Conservation (phyloP, 2,888 invertebrate species). For the Drosophila rellima region DNA sequence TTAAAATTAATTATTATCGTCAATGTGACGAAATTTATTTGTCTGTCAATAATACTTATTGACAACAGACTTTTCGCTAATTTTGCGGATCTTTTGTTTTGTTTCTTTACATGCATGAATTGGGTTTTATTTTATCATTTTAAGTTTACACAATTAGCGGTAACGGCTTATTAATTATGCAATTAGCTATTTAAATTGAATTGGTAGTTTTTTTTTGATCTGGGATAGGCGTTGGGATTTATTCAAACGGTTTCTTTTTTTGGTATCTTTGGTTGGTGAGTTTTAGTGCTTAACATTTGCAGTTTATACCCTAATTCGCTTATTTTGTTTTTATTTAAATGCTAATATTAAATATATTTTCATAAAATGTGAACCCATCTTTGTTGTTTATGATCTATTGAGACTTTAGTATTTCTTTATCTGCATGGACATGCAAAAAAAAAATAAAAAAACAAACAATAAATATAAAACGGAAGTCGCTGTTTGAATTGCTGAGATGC, state of each 20-base stretch:
- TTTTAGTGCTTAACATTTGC: constrained; percentile 70
- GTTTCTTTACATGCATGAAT: constrained; percentile 73
- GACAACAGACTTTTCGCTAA: constrained; percentile 85
- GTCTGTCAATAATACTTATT: constrained; percentile 85
- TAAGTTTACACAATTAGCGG: constrained; percentile 64
- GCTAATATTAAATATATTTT: constrained; percentile 71
- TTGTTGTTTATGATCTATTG: constrained; percentile 51
- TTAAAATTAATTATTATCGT: constrained; percentile 85
- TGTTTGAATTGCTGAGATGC: constrained; percentile 57
- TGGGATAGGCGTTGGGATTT: constrained; percentile 56
- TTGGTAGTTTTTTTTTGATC: constrained; percentile 58
- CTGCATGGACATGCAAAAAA: constrained; percentile 56
- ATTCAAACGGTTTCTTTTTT: constrained; percentile 40
- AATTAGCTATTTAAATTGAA: constrained; percentile 78
- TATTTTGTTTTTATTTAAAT: constrained; percentile 63
- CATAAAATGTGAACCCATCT: constrained; percentile 60
- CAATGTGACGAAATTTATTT: constrained; percentile 86
- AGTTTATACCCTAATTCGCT: constrained; percentile 62
- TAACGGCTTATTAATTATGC: constrained; percentile 76
- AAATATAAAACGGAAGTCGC: constrained; percentile 53
- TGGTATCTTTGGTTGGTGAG: constrained; percentile 46
- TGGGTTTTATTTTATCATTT: constrained; percentile 56
- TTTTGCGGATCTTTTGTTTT: constrained; percentile 54
- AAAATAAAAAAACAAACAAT: constrained; percentile 15
- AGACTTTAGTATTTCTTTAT: constrained; percentile 45